phyloP scores from a whole-genome alignment of 2,888 invertebrate genomes.

The Odontocerum albicorne region DNA sequence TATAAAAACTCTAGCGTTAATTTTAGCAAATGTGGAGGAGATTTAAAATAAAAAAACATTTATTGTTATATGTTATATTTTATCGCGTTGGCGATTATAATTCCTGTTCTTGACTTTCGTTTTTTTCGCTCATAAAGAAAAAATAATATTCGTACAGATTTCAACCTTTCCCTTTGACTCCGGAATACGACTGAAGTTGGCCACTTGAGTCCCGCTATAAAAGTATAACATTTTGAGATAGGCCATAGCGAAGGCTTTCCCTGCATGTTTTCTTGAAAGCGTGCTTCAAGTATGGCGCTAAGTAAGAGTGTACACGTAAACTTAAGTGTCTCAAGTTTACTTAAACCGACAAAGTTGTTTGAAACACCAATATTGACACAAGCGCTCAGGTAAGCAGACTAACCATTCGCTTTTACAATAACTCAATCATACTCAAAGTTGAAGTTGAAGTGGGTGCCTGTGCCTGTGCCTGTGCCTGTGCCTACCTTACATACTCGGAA shows the following conservation, averaged over 20 bases:
- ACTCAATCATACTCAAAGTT: slow-evolving; percentile 29
- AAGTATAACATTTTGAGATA: slow-evolving; percentile 20
- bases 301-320: slow-evolving; percentile 32
- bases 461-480: too few relatives aligned
- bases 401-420: slow-evolving; percentile 27
- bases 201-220: slow-evolving; percentile 6
- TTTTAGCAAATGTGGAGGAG: too few relatives aligned
- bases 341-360: slow-evolving; percentile 33
- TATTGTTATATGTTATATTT: too few relatives aligned
- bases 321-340: slow-evolving; percentile 34
- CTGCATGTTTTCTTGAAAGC: slow-evolving; percentile 9
- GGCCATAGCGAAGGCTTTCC: slow-evolving; percentile 14
- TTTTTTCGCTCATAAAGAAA: too few relatives aligned
- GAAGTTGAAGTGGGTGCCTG: too few relatives aligned
- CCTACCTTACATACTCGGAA: too few relatives aligned
- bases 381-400: slow-evolving; percentile 30
- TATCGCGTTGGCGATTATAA: too few relatives aligned
- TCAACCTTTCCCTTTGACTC: background rate
- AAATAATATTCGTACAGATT: background rate
- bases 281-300: slow-evolving; percentile 16
- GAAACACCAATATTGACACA: slow-evolving; percentile 35
- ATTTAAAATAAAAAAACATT: too few relatives aligned
- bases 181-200: background rate
- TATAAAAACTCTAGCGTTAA: too few relatives aligned
- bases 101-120: too few relatives aligned